Base-by-base conservation (phyloP, 2,888 invertebrate genomes). In the Anthoptus insignis region DNA sequence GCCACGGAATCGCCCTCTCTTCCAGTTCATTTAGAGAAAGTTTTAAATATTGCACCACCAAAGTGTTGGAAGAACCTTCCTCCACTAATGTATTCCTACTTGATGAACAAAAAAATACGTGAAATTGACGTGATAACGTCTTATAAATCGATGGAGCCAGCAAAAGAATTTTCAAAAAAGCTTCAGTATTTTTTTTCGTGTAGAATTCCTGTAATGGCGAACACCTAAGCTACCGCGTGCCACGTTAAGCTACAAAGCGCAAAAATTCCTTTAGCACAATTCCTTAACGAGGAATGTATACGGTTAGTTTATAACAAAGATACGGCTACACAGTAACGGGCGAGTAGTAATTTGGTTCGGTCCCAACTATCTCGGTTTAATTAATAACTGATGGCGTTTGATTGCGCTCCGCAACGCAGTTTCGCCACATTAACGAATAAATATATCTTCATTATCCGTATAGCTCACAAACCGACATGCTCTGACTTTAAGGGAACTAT, bases 401-500 rank as follows among this genome's bases (percentile, higher is more conserved):
- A 64, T 64, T 64, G 29, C 49, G 39, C 63, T 37, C 47, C 56
- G 27, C 45, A 64, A 14, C 34, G 45, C 22, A 16, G 63, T 64
- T 64, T 64, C 63, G 63, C 57, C 73, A 63, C 63, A 64, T 64
- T 57, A 64, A 64, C 63, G 63, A 57, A 57, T 63, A 63, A 57
- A 57, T 63, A 63, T 63, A 63, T 63, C 63, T 63, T 63, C 63
- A 63, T 63, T 63, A 63, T 57, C 49, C 39, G 56, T 63, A 63
- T 63, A 63, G 63, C 39, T 47, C 47, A 47, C 47, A 14, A 22
- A 32, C 45, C 11, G 32, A 2, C 39, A 24, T 24, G 37, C 39
- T 16, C 22, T 34, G 6, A 50, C 56, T 47, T 42, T 37, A 29
- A 45, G 16, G 13, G 56, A 37, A 57, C 42, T 32, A 9, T 32